Evolutionary conservation across 2,797 vertebrate genomes (phyloP).

Genomic region (Sebastes itinus): DNA sequence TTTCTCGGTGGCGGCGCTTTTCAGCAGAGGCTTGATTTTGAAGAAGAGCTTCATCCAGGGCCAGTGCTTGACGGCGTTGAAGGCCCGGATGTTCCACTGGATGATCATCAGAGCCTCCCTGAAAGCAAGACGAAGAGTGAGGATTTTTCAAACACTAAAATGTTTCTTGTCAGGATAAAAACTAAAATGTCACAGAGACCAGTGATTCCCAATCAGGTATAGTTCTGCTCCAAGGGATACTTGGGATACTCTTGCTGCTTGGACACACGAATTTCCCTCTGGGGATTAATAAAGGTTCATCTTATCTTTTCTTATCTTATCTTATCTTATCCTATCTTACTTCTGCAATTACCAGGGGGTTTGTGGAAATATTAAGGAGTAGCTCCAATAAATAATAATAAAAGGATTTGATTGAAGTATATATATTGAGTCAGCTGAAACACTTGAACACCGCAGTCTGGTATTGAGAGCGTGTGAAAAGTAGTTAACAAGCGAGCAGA

Average conservation of each 20-base stretch:
- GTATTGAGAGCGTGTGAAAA: neutral
- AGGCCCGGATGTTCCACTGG: conserved; percentile 94
- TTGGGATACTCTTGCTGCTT: no score
- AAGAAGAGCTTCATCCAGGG: conserved; percentile 97
- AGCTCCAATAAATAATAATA: no score
- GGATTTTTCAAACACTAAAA: neutral
- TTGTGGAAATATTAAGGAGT: neutral
- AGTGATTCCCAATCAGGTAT: neutral
- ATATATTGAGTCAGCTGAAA: neutral
- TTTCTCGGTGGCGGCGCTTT: conserved; percentile 90
- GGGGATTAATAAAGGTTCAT: no score
- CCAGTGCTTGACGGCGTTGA: conserved; percentile 94
- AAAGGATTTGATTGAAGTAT: no score
- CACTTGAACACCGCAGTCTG: neutral
- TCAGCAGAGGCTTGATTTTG: conserved; percentile 94
- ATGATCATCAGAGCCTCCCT: conserved; percentile 94
- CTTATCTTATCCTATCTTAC: no score
- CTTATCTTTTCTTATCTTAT: no score
- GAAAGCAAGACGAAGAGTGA: neutral
- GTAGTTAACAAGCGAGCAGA: neutral
- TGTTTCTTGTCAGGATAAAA: neutral
- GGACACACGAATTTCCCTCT: no score
- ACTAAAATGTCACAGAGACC: neutral
- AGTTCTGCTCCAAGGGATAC: neutral
- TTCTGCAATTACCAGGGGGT: neutral